These are phyloP conservation scores for Campylomormyrus numenius DNA, from an alignment of 2,113 vertebrate genomes.

Conservation along the genomic window DNA sequence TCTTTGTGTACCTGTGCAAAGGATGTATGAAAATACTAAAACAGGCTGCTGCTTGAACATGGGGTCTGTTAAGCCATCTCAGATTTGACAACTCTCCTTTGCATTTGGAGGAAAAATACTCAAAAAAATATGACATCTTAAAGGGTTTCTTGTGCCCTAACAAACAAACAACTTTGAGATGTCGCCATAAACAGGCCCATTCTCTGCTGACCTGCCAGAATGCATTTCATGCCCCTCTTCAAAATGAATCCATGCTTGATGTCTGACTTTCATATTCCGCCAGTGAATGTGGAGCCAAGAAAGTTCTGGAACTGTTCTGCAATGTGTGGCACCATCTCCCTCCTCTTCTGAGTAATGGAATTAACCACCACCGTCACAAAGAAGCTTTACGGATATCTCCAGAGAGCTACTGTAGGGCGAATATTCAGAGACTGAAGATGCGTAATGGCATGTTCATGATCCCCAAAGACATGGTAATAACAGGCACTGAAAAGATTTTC, in stretches of 20 bases:
- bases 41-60: background rate
- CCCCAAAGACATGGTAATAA: background rate
- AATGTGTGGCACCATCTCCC: background rate
- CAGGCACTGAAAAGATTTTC: background rate
- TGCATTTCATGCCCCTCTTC: background rate
- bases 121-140: background rate
- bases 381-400: background rate
- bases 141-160: background rate
- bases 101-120: background rate
- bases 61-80: background rate
- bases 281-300: background rate
- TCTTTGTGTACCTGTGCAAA: slow-evolving; percentile 38
- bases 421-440: background rate
- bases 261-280: background rate
- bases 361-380: background rate
- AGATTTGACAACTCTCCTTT: background rate
- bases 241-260: background rate
- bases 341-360: background rate
- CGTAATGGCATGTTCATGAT: background rate
- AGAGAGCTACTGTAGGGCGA: background rate
- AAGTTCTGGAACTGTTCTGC: background rate
- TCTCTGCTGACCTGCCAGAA: background rate
- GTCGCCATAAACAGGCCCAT: background rate
- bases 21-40: slow-evolving; percentile 39
- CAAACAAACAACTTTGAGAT: background rate